These are phyloP conservation scores for Melanargia galathea DNA, from an alignment of 2,888 invertebrate species.

Conservation along the genomic window DNA sequence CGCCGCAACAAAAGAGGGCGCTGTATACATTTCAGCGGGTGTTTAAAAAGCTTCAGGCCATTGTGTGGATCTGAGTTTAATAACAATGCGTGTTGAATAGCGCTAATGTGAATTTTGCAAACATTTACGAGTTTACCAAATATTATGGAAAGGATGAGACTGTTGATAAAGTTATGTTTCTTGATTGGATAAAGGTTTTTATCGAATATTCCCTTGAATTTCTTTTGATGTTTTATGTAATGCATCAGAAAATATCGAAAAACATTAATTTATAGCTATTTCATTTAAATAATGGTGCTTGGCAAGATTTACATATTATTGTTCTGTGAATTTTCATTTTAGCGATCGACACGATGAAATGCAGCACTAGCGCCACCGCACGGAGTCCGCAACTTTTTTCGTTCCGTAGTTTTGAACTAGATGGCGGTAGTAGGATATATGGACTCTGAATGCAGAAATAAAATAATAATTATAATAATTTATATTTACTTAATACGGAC, in stretches of 20 bases:
- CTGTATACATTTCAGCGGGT: slow-evolving; percentile 47
- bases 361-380: slow-evolving; percentile 50
- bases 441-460: background rate
- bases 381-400: slow-evolving; percentile 44
- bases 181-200: background rate
- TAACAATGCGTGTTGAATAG: slow-evolving; percentile 42
- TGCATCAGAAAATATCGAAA: background rate
- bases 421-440: slow-evolving; percentile 49
- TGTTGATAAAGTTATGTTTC: slow-evolving; percentile 11
- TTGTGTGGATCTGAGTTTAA: slow-evolving; percentile 33
- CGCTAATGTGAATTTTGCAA: slow-evolving; percentile 28
- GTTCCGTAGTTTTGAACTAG: slow-evolving; percentile 48
- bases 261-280: background rate
- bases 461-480: no score
- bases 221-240: background rate
- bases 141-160: slow-evolving; percentile 20
- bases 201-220: background rate
- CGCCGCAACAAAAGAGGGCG: slow-evolving; percentile 61
- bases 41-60: slow-evolving; percentile 37
- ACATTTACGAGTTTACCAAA: slow-evolving; percentile 38
- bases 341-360: background rate
- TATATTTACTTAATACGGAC: no score
- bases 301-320: background rate
- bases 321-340: background rate
- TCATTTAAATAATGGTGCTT: background rate